Conservation (phyloP, 2,113 vertebrate genomes). For the Vombatus ursinus region DNA sequence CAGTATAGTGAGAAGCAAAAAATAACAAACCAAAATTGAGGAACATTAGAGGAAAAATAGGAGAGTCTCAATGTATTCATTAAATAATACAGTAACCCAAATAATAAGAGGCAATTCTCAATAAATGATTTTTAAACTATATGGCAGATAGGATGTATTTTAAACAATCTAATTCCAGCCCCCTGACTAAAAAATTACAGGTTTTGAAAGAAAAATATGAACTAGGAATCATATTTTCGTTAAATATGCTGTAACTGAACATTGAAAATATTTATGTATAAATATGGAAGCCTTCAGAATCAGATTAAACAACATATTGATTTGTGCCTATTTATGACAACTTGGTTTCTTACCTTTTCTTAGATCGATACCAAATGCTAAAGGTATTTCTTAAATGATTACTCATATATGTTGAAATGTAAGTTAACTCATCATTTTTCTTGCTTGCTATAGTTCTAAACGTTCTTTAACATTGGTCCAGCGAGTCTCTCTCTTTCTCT, state of each 20-base stretch:
- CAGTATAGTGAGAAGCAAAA: not conserved
- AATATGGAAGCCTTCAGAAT: not conserved
- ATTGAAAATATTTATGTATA: not conserved
- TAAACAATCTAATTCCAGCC: not conserved
- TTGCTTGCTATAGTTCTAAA: conserved; percentile 78
- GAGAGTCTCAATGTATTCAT: not conserved
- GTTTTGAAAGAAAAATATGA: not conserved
- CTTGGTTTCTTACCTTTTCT: conserved; percentile 61
- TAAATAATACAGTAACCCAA: fast-evolving
- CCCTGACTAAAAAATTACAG: not conserved
- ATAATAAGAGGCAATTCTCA: not conserved
- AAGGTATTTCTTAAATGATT: conserved; percentile 53
- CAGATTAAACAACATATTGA: conserved; percentile 68
- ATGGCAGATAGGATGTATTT: not conserved
- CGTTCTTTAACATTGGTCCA: conserved; percentile 80
- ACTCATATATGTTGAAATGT: conserved; percentile 68
- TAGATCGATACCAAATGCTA: conserved; percentile 49
- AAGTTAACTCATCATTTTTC: conserved; percentile 74
- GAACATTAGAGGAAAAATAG: not conserved
- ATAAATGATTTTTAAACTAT: not conserved
- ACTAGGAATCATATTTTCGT: not conserved
- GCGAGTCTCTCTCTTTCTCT: conserved; percentile 71
- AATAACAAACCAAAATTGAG: not conserved
- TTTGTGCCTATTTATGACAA: conserved; percentile 88
- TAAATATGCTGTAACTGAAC: not conserved